These are phyloP conservation scores for Darevskia mixta DNA, from an alignment of 2,797 vertebrate species.

Conservation along the genomic window DNA sequence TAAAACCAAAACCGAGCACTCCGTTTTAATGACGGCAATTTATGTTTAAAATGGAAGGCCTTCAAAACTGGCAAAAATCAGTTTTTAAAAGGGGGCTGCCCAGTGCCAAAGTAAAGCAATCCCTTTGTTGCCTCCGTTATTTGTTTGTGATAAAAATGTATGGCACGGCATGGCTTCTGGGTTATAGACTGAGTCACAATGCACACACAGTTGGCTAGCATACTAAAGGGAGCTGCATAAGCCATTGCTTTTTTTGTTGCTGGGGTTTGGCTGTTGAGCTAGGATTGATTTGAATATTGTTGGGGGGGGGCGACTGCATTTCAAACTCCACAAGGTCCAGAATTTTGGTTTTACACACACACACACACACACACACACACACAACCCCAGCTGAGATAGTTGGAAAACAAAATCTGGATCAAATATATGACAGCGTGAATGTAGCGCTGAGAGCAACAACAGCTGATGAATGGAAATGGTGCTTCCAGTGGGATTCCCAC, in stretches of 20 bases:
- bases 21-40: neutral
- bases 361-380: neutral
- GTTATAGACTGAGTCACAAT: slow-evolving; percentile 48
- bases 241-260: slow-evolving; percentile 48
- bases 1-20: neutral
- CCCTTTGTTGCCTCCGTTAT: slow-evolving; percentile 36
- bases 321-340: slow-evolving; percentile 59
- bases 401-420: slow-evolving; percentile 58
- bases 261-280: slow-evolving; percentile 61
- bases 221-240: slow-evolving; percentile 47
- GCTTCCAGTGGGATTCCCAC: slow-evolving; percentile 68
- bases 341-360: slow-evolving; percentile 53
- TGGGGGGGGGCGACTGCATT: slow-evolving; percentile 49
- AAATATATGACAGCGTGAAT: slow-evolving; percentile 49
- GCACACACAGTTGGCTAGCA: neutral
- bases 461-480: slow-evolving; percentile 59
- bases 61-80: slow-evolving; percentile 23
- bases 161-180: slow-evolving; percentile 29
- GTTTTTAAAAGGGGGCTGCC: slow-evolving; percentile 26
- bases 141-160: slow-evolving; percentile 53
- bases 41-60: neutral
- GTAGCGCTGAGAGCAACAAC: slow-evolving; percentile 57
- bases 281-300: slow-evolving; percentile 55
- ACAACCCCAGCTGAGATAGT: slow-evolving; percentile 63
- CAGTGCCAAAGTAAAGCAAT: slow-evolving; percentile 10